These are phyloP conservation scores for Noturus placidus DNA, from an alignment of 2,113 vertebrate genomes.

Conservation along the genomic window DNA sequence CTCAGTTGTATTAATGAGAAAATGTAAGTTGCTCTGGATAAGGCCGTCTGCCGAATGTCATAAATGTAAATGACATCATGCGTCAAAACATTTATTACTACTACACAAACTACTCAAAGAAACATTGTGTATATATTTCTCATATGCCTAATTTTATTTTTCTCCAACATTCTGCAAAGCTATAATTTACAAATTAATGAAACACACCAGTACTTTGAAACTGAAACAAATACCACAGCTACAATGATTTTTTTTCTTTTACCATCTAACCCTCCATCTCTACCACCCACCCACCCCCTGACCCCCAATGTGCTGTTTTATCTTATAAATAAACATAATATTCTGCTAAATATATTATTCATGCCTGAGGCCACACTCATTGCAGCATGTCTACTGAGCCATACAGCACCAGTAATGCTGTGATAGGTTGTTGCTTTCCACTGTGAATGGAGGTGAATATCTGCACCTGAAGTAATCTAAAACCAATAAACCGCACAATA, in stretches of 20 bases:
- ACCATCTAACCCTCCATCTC: background rate
- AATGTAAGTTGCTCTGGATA: no score
- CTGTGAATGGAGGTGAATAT: conserved; percentile 45
- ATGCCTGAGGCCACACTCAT: conserved; percentile 35
- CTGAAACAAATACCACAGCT: conserved; percentile 18
- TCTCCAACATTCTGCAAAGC: conserved; percentile 6
- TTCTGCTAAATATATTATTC: conserved; percentile 49
- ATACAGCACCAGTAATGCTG: background rate
- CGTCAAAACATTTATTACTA: background rate
- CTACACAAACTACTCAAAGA: background rate
- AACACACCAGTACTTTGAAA: conserved; percentile 14
- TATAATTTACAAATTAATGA: conserved; percentile 38
- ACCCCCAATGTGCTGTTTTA: background rate
- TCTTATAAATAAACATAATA: conserved; percentile 45
- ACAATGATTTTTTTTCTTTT: conserved; percentile 18
- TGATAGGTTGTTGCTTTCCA: conserved; percentile 31
- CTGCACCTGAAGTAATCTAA: conserved; percentile 44
- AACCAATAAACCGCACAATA: conserved; percentile 49
- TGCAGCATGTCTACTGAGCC: conserved; percentile 32
- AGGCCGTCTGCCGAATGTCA: no score
- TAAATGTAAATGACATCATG: no score
- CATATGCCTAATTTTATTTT: background rate
- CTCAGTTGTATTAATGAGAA: no score
- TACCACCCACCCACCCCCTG: background rate
- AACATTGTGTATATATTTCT: conserved; percentile 4